These are phyloP conservation scores for Berghia stephanieae DNA, from an alignment of 1,140 invertebrate genomes.

Conservation along the genomic window DNA sequence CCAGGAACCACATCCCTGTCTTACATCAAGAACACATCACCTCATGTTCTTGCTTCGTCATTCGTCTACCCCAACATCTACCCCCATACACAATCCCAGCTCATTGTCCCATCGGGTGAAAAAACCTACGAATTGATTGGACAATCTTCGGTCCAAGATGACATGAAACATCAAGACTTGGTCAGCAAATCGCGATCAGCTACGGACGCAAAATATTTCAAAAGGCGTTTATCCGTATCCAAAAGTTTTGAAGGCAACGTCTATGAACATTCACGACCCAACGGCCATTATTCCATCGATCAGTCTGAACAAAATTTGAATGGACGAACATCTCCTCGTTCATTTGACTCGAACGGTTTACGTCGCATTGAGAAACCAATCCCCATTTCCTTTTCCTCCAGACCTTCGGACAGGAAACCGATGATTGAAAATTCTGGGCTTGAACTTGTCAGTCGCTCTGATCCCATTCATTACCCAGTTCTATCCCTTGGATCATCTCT, in stretches of 20 bases:
- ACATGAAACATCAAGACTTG: slow-evolving; percentile 45
- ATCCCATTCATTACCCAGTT: slow-evolving; percentile 25
- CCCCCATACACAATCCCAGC: slow-evolving; percentile 24
- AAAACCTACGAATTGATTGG: slow-evolving; percentile 48
- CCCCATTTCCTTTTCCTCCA: slow-evolving; percentile 26
- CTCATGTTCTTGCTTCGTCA: slow-evolving; percentile 40
- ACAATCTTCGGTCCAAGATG: slow-evolving; percentile 44
- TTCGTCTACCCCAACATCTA: slow-evolving; percentile 54
- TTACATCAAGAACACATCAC: slow-evolving; percentile 39
- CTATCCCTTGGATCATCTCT: slow-evolving; percentile 29
- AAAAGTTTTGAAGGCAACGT: slow-evolving; percentile 12
- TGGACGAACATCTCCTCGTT: not conserved
- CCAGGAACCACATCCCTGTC: slow-evolving; percentile 41
- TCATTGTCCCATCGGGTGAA: slow-evolving; percentile 39
- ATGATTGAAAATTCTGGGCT: slow-evolving; percentile 31
- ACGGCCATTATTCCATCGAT: slow-evolving; percentile 31
- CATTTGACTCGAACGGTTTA: not conserved
- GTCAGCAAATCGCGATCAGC: slow-evolving; percentile 39
- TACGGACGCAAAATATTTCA: slow-evolving; percentile 33
- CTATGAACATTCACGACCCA: not conserved
- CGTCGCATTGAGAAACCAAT: slow-evolving; percentile 30
- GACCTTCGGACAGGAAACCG: slow-evolving; percentile 20
- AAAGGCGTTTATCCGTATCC: slow-evolving; percentile 18
- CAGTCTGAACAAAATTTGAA: not conserved
- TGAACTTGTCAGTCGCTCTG: slow-evolving; percentile 34